Conservation (phyloP, 2,888 invertebrate genomes). For the Nematopogon swammerdamellus region DNA sequence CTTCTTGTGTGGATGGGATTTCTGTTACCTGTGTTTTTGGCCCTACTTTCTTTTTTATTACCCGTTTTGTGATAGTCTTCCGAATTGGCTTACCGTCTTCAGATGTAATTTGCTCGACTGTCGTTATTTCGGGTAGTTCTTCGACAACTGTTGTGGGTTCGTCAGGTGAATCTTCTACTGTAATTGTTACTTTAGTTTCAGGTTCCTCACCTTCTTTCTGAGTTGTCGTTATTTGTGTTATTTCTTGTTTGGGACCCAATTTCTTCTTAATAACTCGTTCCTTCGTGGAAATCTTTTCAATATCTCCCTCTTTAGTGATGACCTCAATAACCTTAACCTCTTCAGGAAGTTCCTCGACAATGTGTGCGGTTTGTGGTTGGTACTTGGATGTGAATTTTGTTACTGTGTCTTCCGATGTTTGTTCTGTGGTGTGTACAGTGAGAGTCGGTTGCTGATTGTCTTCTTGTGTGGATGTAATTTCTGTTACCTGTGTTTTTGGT, state of each 20-base stretch:
- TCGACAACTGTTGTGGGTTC: no score
- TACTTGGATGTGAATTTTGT: constrained; percentile 10
- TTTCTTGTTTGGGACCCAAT: constrained; percentile 29
- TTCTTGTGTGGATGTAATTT: constrained; percentile 40
- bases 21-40: constrained; percentile 31
- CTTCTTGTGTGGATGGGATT: constrained; percentile 38
- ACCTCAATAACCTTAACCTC: constrained; percentile 12
- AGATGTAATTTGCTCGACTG: no score
- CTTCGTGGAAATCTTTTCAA: constrained; percentile 6
- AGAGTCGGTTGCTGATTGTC: constrained; percentile 23
- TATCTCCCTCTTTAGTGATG: constrained; percentile 6
- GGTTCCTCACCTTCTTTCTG: constrained; percentile 21
- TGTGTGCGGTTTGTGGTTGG: constrained; percentile 13
- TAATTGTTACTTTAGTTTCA: constrained; percentile 23
- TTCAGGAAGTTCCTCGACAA: constrained; percentile 13
- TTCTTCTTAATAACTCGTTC: constrained; percentile 26
- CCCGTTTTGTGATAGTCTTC: constrained; percentile 16
- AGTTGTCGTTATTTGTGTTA: constrained; percentile 20
- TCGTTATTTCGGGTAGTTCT: no score
- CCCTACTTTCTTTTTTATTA: constrained; percentile 25
- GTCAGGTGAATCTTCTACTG: not conserved
- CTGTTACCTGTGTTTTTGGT: constrained; percentile 28
- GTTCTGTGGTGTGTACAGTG: constrained; percentile 10
- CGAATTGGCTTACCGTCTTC: constrained; percentile 10
- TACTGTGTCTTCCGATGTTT: constrained; percentile 2